Evolutionary conservation across 2,113 vertebrate genomes (phyloP), one percentile per base, ranked within the genome.

Genomic region (Pedetes capensis): DNA sequence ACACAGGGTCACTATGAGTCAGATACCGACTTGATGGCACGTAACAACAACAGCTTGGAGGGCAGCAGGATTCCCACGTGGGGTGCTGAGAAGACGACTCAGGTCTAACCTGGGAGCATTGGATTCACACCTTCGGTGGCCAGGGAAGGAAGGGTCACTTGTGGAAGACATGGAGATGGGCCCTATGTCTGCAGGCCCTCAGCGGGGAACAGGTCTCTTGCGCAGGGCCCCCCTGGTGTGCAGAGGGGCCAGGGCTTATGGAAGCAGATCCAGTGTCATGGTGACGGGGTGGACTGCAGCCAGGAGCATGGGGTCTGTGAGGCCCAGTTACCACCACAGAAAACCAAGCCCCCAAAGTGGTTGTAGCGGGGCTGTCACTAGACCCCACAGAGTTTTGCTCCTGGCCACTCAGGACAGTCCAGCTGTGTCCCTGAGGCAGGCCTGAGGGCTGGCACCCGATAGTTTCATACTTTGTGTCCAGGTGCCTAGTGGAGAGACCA

Each of bases 201-300:
- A 4, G 18, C 6, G 53, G 53, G n/a, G 42, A 47, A 53, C 25
- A n/a, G 80, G 27, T 6, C 51, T 53, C 44, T 80, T 69, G 3
- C 2, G 11, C 25, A 72, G n/a, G 23, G 22, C 55, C 10, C 13
- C 25, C 4, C 17, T 11, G 14, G 49, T 7, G 13, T 13, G 3
- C 3, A 5, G 57, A 91, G 25, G 66, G 34, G 27, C 20, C 59
- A 12, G 17, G 34, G 9, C 78, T 49, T 76, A 8, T 8, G 53
- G 32, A 39, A 25, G 63, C 23, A 18, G 57, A 53, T 4, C 51
- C 32, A 0, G 81, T 6, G n/a, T 49, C 25, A 23, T 3, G 3
- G 44, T 13, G 2, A 44, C 5, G 44, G 8, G 16, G 37, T 0
- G 34, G n/a, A 39, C 23, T 0, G 0, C 0, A 9, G 25, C 27